Base-by-base conservation (phyloP, 2,797 vertebrate species). In the Glyptemys insculpta region DNA sequence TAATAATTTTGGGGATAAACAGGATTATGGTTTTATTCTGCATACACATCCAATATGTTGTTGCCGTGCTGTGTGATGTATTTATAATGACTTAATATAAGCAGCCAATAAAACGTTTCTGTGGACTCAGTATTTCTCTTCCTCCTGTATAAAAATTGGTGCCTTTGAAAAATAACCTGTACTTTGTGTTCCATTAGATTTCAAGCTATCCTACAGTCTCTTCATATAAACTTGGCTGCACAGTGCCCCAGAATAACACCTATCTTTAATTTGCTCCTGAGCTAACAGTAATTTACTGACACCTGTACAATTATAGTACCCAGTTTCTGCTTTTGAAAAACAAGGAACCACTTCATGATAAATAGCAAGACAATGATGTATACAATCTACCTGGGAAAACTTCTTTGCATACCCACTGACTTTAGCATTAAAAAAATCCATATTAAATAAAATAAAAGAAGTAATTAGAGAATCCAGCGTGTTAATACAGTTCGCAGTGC, bases 1-100 rank as follows among this genome's bases (percentile, higher is more conserved):
- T 96, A 92, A 78, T 95, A 91, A 78, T 86, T 94, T 90, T 95
- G 84, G 88, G 90, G 59, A 50, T 87, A 87, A 83, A 84, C 79
- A 94, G 79, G 59, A 81, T 94, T 95, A 0, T 2, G 88, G 53
- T 89, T 93, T 91, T 96, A 78, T 87, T 96, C 93, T 54, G 9
- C 11, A 9, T 76, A 72, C 29, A 16, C 0, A 0, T 37, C 81
- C 1, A 0, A 74, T 65, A 78, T 93, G 59, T 87, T 86, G 85
- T 59, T 72, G n/a, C 68, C 8, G 0, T 31, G 85, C 68, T 81
- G n/a, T 56, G 81, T 59, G 27, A 56, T 87, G 83, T 81, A 41
- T 90, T 93, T 89, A 81, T 79, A 78, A 86, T 62, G 68, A 93
- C 90, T 83, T 92, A 83, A 8, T 79, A 37, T 83, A 16, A 2